Evolutionary conservation across 2,113 vertebrate species (phyloP).

Genomic region (Cervus canadensis): DNA sequence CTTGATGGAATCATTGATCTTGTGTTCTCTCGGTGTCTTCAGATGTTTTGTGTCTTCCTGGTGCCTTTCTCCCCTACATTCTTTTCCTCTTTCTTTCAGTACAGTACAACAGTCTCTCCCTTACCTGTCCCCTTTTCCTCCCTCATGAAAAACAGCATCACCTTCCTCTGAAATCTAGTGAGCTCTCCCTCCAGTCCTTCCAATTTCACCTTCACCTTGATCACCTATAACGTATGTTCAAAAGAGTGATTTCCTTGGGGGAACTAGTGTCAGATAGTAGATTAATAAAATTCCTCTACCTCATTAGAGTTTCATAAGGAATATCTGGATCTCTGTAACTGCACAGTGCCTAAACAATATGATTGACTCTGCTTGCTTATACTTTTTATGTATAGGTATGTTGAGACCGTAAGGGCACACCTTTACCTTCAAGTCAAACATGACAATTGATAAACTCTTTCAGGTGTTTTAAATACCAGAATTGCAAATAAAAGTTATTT

Average conservation of each 20-base stretch:
- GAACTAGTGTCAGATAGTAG: neutral
- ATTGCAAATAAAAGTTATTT: neutral
- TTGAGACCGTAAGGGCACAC: neutral
- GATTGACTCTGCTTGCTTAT: neutral
- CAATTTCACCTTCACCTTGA: neutral
- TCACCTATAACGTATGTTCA: neutral
- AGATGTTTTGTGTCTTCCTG: neutral
- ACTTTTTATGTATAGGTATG: neutral
- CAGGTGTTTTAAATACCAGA: neutral
- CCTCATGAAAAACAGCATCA: neutral
- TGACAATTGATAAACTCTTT: neutral
- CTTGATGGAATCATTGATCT: neutral
- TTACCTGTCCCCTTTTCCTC: neutral
- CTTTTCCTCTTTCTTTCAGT: neutral
- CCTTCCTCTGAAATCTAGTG: neutral
- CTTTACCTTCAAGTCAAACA: neutral
- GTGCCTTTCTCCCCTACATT: neutral
- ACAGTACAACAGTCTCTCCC: neutral
- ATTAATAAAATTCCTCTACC: neutral
- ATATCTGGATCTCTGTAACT: neutral
- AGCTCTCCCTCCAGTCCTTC: neutral
- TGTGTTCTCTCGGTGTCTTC: neutral
- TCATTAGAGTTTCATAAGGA: neutral
- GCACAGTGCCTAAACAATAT: neutral
- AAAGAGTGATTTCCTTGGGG: neutral